Percentiles rank a stretch among this genome's conserved stretches.
These are phyloP conservation scores for Chrysolina americana DNA, from an alignment of 2,888 invertebrate species.

Conservation along the genomic window DNA sequence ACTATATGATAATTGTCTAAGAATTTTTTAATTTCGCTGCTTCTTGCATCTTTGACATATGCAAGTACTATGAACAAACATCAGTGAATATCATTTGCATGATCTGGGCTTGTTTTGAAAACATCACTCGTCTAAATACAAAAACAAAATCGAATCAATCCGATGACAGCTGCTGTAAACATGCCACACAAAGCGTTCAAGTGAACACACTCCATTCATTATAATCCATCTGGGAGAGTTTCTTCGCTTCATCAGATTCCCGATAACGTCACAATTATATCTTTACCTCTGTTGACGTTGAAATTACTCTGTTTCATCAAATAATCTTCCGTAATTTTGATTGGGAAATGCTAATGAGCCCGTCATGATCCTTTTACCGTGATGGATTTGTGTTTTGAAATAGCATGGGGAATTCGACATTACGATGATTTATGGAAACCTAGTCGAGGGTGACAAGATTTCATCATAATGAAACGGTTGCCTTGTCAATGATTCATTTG, in stretches of 20 bases:
- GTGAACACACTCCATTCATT: neutral
- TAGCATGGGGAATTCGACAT: neutral
- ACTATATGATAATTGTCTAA: too few species aligned
- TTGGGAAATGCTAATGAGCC: conserved; percentile 1
- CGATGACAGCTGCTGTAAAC: neutral
- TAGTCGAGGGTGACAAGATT: too few species aligned
- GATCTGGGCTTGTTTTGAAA: neutral
- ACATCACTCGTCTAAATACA: neutral
- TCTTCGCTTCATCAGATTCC: neutral
- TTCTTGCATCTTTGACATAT: too few species aligned
- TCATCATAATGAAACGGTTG: too few species aligned
- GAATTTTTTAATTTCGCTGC: too few species aligned
- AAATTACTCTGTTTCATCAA: neutral
- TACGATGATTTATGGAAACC: neutral
- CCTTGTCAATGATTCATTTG: too few species aligned
- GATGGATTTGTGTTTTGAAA: neutral
- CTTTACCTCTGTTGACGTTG: neutral
- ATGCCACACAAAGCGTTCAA: conserved; percentile 5
- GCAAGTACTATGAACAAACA: too few species aligned
- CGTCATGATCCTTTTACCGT: neutral
- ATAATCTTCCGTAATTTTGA: neutral
- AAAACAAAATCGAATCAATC: neutral
- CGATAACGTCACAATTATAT: neutral
- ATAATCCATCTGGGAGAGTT: neutral
- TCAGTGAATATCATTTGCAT: too few species aligned